Base-by-base conservation (phyloP, 2,797 vertebrate species). In the Denticeps clupeoides region DNA sequence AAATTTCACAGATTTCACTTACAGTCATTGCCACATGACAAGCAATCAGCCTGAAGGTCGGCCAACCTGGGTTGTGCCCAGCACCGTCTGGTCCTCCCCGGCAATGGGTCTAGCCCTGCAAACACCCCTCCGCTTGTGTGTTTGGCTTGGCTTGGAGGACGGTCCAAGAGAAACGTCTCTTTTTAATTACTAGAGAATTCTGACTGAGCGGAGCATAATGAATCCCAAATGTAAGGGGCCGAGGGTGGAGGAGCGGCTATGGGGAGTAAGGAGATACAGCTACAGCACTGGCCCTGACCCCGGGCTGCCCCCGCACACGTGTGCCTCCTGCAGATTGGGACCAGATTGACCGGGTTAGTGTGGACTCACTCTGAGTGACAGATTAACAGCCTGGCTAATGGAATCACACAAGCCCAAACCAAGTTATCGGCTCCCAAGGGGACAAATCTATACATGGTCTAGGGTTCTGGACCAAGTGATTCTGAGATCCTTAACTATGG, bases 181-280 rank as follows among this genome's bases (percentile, higher is more conserved):
- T 79, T 81, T 78, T 73, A 79, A 82, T 81, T 77, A 81, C 63
- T 56, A 57, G 43, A 57, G 69, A 68, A 60, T 63, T 72, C 51
- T 41, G 29, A 51, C 41, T 38, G 51, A 49, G 52, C 60, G 62
- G n/a, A n/a, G 59, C 31, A 60, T 78, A 83, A 82, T 78, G 61
- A 65, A 60, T 76, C 76, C 78, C 73, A 81, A 79, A 80, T 77
- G 75, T 53, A 33, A 37, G 60, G 47, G 49, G 10, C 18, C 11
- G 53, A 5, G 41, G 60, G 65, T 46, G 59, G n/a, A n/a, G 56
- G 53, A 65, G 54, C 9, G 60, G 58, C 60, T 52, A 63, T 52
- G 48, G 51, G 37, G 49, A 60, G 66, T 40, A 18, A 48, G 55
- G 50, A 73, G 69, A 79, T 73, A 74, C 44, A 55, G 63, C 61